Percentiles rank a stretch among this genome's conserved stretches.
phyloP scores from a whole-genome alignment of 2,888 invertebrate genomes.

The Limnephilus lunatus region DNA sequence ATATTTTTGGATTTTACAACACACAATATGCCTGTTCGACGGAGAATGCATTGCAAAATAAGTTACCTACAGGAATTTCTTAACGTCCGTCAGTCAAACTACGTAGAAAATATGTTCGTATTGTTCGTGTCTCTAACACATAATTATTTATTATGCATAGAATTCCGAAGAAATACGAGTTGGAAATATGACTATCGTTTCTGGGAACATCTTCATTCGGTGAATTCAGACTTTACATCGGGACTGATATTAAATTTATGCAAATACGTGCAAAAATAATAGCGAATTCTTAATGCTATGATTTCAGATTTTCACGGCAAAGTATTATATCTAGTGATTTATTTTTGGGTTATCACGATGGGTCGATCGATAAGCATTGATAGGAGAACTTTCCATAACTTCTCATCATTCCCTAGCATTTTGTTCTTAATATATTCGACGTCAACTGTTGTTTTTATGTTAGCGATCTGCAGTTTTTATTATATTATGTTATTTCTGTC shows the following conservation, averaged over 20 bases:
- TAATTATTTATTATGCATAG: not conserved
- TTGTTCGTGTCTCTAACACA: not conserved
- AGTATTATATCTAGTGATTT: too few species aligned
- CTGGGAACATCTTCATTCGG: not conserved
- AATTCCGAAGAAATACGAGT: not conserved
- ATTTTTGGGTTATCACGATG: too few species aligned
- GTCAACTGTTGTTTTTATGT: too few species aligned
- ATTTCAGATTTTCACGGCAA: too few species aligned
- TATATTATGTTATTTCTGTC: too few species aligned
- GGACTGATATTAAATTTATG: not conserved
- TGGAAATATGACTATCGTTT: not conserved
- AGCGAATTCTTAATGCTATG: too few species aligned
- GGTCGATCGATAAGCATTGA: too few species aligned
- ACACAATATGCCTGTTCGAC: not conserved
- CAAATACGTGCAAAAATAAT: not conserved
- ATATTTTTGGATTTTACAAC: not conserved
- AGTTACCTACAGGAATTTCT: not conserved
- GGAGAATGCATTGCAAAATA: not conserved
- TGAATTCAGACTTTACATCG: not conserved
- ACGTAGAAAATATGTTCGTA: not conserved
- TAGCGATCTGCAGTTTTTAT: too few species aligned
- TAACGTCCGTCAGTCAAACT: not conserved
- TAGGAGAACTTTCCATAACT: too few species aligned
- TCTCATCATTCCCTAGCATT: too few species aligned
- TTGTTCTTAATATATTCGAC: too few species aligned